phyloP scores from a whole-genome alignment of 2,888 invertebrate genomes.

The Vannuccia rotundouncinata region DNA sequence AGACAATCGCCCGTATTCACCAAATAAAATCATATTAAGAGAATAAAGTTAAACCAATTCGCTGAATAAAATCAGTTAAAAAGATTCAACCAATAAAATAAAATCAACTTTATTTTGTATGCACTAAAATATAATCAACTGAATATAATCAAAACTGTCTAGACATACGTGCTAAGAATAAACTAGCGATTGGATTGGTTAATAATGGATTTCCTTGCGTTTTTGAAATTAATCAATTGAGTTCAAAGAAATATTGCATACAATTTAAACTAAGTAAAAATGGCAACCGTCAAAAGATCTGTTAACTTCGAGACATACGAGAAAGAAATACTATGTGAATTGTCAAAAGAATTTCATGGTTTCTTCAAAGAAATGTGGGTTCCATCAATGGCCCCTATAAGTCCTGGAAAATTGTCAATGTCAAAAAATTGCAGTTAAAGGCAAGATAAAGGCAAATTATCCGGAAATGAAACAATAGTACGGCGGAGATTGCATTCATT shows the following conservation, averaged over 20 bases:
- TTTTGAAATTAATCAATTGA: neutral
- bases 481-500: no score
- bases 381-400: no score
- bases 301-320: no score
- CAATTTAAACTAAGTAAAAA: no score
- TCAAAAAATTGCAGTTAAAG: no score
- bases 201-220: neutral
- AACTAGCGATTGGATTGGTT: neutral
- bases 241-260: neutral
- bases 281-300: no score
- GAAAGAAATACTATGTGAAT: no score
- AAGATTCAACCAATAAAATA: constrained; percentile 8
- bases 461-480: no score
- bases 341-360: no score
- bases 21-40: constrained; percentile 20
- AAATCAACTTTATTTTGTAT: constrained; percentile 15
- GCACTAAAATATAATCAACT: constrained; percentile 15
- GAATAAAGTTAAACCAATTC: constrained; percentile 6
- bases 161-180: constrained; percentile 2
- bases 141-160: constrained; percentile 1
- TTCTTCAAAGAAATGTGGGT: no score
- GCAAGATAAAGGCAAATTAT: no score
- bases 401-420: no score
- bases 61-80: constrained; percentile 22
- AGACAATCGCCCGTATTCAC: neutral